phyloP scores from a whole-genome alignment of 2,797 vertebrate genomes.

The Pyrocephalus nanus region DNA sequence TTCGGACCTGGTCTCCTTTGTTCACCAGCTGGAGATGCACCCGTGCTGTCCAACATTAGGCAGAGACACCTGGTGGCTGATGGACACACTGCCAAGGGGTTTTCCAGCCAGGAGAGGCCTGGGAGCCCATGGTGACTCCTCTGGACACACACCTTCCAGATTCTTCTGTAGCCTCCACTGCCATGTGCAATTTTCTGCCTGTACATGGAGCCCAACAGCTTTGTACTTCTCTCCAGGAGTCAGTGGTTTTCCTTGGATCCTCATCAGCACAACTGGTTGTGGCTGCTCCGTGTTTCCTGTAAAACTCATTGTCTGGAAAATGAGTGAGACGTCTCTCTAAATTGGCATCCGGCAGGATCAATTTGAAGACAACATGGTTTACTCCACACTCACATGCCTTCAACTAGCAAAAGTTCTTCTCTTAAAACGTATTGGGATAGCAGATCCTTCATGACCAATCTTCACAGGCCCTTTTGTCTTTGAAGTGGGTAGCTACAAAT shows the following conservation, averaged over 20 bases:
- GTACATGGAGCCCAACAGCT: fast-evolving
- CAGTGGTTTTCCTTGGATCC: fast-evolving
- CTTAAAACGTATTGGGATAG: neutral
- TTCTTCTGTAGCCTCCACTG: fast-evolving
- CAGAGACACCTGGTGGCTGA: constrained; percentile 1
- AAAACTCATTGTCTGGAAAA: neutral
- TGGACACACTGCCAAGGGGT: neutral
- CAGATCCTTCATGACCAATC: neutral
- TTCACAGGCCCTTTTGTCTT: neutral
- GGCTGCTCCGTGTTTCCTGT: fast-evolving
- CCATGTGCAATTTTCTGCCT: neutral
- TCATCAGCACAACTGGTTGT: neutral
- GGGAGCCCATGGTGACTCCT: fast-evolving
- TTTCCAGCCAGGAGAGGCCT: fast-evolving
- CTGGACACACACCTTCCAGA: fast-evolving
- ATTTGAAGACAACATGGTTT: fast-evolving
- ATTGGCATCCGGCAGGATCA: fast-evolving
- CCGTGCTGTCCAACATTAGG: fast-evolving
- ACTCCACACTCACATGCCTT: neutral
- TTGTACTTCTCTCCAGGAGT: fast-evolving
- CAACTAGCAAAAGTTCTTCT: neutral
- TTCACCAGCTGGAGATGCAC: neutral
- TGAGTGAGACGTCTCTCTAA: neutral
- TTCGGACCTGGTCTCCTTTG: too few species aligned
- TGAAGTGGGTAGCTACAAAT: neutral